Evolutionary conservation across 2,888 invertebrate genomes (phyloP).

Genomic region (Xanthia togata): DNA sequence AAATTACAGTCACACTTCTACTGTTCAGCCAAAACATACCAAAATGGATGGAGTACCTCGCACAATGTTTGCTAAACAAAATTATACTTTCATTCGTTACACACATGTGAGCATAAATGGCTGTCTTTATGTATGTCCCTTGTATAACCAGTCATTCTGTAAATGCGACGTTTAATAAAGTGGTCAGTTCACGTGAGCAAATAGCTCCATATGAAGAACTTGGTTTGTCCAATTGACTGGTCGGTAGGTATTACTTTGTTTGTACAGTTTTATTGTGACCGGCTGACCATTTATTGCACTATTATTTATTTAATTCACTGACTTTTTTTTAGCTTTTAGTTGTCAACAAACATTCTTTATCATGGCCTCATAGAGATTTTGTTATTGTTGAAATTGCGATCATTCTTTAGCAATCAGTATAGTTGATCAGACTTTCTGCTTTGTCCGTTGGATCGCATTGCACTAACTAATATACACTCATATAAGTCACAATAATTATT

Average conservation of each 20-base stretch:
- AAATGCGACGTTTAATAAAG: slow-evolving; percentile 6
- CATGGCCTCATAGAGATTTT: too few species aligned
- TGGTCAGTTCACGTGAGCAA: slow-evolving; percentile 14
- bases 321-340: not conserved
- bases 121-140: not conserved
- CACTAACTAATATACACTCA: too few species aligned
- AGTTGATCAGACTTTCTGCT: too few species aligned
- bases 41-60: too few species aligned
- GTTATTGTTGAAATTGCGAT: not conserved
- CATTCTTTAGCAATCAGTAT: too few species aligned
- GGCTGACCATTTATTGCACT: not conserved
- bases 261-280: slow-evolving; percentile 4
- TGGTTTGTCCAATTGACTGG: slow-evolving; percentile 22
- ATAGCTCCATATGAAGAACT: slow-evolving; percentile 22
- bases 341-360: too few species aligned
- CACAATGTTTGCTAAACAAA: too few species aligned
- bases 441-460: too few species aligned
- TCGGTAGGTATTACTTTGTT: slow-evolving; percentile 4
- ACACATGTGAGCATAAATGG: too few species aligned
- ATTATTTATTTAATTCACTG: not conserved
- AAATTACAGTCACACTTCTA: too few species aligned
- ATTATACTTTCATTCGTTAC: not conserved
- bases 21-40: too few species aligned
- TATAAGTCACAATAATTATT: too few species aligned
- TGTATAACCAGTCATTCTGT: not conserved